phyloP scores from a whole-genome alignment of 92 coral and sea anemone species.

The Epizoanthus illoricatus region DNA sequence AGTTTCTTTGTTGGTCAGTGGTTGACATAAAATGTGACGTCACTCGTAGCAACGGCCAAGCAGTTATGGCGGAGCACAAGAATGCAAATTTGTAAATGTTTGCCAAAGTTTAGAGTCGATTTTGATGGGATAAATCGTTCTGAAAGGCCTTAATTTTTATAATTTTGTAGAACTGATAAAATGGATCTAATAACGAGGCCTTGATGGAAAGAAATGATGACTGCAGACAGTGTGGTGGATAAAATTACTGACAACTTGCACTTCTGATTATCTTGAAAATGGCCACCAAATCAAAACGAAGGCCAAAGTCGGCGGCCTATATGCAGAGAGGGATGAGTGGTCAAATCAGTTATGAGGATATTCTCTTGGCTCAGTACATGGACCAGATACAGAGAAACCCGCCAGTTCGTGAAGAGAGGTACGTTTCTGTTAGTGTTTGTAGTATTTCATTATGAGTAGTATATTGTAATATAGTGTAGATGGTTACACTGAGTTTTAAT shows the following conservation, averaged over 20 bases:
- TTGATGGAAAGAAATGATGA: background rate
- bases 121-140: conserved; percentile 18
- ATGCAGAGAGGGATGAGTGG: conserved; percentile 82
- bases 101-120: background rate
- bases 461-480: too few species aligned
- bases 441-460: too few species aligned
- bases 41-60: conserved; percentile 81
- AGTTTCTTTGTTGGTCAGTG: conserved; percentile 45
- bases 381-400: conserved; percentile 65
- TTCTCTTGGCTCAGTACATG: conserved; percentile 84
- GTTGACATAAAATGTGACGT: conserved; percentile 51
- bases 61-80: conserved; percentile 37
- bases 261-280: conserved; percentile 38
- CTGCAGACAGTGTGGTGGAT: background rate
- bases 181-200: background rate
- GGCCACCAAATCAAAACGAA: conserved; percentile 62
- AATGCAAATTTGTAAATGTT: conserved; percentile 14
- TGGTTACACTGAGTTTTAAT: too few species aligned
- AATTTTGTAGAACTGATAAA: background rate
- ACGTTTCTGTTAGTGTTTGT: background rate
- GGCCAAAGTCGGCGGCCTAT: conserved; percentile 62
- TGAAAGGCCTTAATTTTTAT: background rate
- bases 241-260: background rate
- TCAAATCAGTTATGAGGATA: conserved; percentile 78
- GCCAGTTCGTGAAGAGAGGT: conserved; percentile 68